Base-by-base conservation (phyloP, 2,797 vertebrate genomes). In the Pseudotriccus pelzelni region DNA sequence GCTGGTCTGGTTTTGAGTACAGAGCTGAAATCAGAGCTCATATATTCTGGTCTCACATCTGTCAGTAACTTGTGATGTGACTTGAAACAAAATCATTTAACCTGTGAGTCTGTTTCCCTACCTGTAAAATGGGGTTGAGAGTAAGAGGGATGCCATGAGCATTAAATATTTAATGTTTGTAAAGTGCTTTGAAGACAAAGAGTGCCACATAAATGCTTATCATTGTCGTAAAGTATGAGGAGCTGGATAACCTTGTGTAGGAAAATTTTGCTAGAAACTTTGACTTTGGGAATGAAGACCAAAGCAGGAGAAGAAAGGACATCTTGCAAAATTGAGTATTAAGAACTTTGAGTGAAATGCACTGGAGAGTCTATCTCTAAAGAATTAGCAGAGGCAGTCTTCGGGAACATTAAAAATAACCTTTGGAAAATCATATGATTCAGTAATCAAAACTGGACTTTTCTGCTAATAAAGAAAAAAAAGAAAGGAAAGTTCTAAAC, bases 41-140 rank as follows among this genome's bases (percentile, higher is more conserved):
- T 79, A 47, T 82, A 87, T 94, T 96, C 89, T 47, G 43, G 55
- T 94, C 87, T 92, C 91, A 90, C 64, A 77, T 90, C 63, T 12
- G 7, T 83, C 87, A 84, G 83, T 90, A 90, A 93, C 73, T 93
- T 95, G 76, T 84, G 85, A 91, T 96, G 87, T 92, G 94, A 95
- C 94, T 96, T 93, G 94, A 96, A 94, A 94, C 77, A 91, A 96
- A 97, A 96, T 93, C 89, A 87, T 37, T 96, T 96, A 88, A 97
- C 95, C 94, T 88, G 37, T 86, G 59, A 64, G 67, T 91, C 80
- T 94, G 67, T 88, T 93, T 89, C 63, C 59, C 47, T 96, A 91
- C 67, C 85, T 95, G 52, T 82, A 93, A 94, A 96, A 88, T 50
- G 80, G 83, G 87, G 63, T 79, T 94, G 79, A 79, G 85, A 87